Conservation (phyloP, 2,113 vertebrate genomes). For the Ptilonorhynchus violaceus region DNA sequence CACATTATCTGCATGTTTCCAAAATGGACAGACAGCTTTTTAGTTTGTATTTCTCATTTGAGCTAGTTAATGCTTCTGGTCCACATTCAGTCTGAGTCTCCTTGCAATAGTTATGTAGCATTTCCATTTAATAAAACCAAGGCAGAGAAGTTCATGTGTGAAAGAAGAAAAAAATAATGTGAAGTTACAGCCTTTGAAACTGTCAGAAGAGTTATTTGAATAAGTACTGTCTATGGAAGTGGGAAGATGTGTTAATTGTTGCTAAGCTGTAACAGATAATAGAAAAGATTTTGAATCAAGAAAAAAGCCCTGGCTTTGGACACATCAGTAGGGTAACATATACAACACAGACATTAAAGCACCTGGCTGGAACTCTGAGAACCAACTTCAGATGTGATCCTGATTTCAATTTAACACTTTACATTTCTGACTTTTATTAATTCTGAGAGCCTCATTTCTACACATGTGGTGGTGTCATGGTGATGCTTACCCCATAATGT, state of each 20-base stretch:
- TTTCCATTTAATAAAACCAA: conserved; percentile 43
- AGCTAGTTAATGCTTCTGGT: conserved; percentile 56
- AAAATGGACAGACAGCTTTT: conserved; percentile 56
- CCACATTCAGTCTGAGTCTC: background rate
- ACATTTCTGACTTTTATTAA: background rate
- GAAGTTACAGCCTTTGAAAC: background rate
- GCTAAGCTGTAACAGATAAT: background rate
- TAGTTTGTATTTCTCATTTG: conserved; percentile 53
- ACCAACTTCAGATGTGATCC: background rate
- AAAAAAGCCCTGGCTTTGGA: background rate
- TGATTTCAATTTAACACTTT: background rate
- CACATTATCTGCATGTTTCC: conserved; percentile 71
- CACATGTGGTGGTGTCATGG: background rate
- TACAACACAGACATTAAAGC: background rate
- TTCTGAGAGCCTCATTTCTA: background rate
- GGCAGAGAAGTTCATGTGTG: background rate
- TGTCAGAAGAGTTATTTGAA: background rate
- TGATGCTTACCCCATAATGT: background rate
- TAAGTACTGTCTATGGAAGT: background rate
- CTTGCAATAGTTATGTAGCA: background rate
- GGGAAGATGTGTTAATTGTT: conserved; percentile 16
- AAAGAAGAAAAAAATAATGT: conserved; percentile 30
- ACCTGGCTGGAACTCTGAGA: background rate
- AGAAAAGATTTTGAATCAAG: background rate
- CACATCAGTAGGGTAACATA: background rate